Evolutionary conservation across 2,888 invertebrate genomes (phyloP), one percentile per base, ranked within the genome.

Genomic region (Melinaea menophilus): DNA sequence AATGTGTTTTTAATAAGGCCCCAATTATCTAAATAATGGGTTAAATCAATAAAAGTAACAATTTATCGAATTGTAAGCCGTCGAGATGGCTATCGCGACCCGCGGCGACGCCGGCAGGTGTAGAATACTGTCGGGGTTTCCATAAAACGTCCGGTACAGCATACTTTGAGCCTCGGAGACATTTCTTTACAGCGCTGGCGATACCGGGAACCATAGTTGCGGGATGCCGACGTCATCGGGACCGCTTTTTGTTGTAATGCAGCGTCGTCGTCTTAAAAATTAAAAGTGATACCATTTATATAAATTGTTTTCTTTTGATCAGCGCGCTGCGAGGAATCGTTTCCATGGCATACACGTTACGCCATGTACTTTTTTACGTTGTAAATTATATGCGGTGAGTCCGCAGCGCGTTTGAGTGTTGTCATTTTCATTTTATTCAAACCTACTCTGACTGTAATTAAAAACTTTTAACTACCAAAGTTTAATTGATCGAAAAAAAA

Each of bases 81-180:
- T 62, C 64, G 48, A 37, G 61, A 64, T 68, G 11, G 55, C 61
- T 57, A 69, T 68, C 62, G 33, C 75, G 76, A 80, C 79, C 81
- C 79, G 75, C 81, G 76, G 76, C 74, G 75, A 67, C 63, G 79
- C 41, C 48, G 71, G 80, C 86, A 86, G 85, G 84, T 86, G 87
- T 74, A 70, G 70, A 69, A 71, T 71, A 70, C 71, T 69, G 62
- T 64, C 61, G 61, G 63, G 63, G 63, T 63, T 73, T 74, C 71
- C 73, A 73, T 77, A 78, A 75, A 75, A 79, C 75, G 77, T 73
- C 69, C 69, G 61, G 58, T 77, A 84, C 83, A 81, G 71, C 81
- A 81, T 84, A 79, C 77, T 84, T 82, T 71, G 74, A 79, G 72
- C 77, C 79, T 80, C 71, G 59, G 46, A 61, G 69, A 69, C 80